These are phyloP conservation scores for Ginglymostoma cirratum DNA, from an alignment of 2,113 vertebrate genomes.

Conservation along the genomic window DNA sequence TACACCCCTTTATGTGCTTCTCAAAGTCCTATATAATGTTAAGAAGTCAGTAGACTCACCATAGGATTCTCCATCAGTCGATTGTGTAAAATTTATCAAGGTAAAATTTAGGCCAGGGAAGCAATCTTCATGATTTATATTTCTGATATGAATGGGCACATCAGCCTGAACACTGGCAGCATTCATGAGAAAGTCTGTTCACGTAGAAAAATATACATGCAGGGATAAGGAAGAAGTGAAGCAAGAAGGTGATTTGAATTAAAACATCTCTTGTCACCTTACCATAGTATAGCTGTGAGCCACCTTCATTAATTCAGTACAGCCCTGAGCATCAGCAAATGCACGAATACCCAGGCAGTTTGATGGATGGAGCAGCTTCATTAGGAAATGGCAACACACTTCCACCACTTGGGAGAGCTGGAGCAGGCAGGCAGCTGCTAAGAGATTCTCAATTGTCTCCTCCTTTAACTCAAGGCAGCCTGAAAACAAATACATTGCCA, in stretches of 20 bases:
- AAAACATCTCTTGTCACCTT: conserved; percentile 43
- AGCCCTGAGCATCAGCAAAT: conserved; percentile 69
- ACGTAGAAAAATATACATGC: background rate
- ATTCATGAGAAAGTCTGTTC: background rate
- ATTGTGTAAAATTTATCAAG: background rate
- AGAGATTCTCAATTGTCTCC: conserved; percentile 68
- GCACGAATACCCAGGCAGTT: conserved; percentile 69
- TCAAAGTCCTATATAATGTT: background rate
- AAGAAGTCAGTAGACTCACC: background rate
- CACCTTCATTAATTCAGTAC: conserved; percentile 67
- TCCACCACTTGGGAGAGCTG: conserved; percentile 71
- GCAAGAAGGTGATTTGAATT: background rate
- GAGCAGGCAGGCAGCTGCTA: conserved; percentile 68
- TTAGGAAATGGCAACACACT: conserved; percentile 68
- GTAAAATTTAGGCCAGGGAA: background rate
- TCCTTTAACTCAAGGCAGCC: conserved; percentile 68
- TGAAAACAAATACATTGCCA: conserved; percentile 40
- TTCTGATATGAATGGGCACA: background rate
- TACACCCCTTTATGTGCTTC: background rate
- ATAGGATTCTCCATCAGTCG: background rate
- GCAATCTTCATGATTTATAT: background rate
- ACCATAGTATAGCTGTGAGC: conserved; percentile 74
- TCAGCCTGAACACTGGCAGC: background rate
- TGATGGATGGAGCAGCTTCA: conserved; percentile 69
- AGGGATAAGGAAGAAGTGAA: background rate